These are phyloP conservation scores for Lagopus leucura DNA, from an alignment of 2,113 vertebrate species.

Conservation along the genomic window DNA sequence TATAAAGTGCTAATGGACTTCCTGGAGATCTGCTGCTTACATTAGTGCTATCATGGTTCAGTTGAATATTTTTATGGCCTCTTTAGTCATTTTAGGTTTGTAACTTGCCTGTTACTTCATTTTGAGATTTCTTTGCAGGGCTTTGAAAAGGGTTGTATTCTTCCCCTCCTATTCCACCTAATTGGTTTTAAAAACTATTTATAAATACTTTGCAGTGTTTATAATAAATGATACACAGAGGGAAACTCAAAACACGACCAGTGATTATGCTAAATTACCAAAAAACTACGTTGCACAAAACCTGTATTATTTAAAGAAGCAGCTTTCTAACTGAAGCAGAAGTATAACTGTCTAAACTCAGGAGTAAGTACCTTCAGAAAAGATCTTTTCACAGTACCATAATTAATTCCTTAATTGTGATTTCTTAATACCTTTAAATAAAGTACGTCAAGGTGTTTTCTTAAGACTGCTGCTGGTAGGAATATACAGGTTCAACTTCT, in stretches of 20 bases:
- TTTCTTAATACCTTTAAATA: neutral
- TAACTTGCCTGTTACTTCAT: neutral
- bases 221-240: neutral
- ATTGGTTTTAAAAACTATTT: neutral
- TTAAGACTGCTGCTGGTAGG: neutral
- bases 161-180: neutral
- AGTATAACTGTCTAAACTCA: neutral
- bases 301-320: neutral
- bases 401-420: neutral
- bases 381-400: neutral
- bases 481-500: neutral
- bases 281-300: neutral
- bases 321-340: neutral
- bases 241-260: neutral
- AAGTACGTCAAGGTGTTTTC: neutral
- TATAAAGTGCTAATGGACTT: neutral
- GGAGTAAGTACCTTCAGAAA: neutral
- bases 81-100: neutral
- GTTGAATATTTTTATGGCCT: neutral
- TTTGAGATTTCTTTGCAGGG: neutral
- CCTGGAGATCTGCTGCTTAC: neutral
- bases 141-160: neutral
- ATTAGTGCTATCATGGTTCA: neutral
- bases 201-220: neutral
- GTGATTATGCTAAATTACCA: neutral